These are phyloP conservation scores for Anthoscopus minutus DNA, from an alignment of 2,113 vertebrate genomes.

Conservation along the genomic window DNA sequence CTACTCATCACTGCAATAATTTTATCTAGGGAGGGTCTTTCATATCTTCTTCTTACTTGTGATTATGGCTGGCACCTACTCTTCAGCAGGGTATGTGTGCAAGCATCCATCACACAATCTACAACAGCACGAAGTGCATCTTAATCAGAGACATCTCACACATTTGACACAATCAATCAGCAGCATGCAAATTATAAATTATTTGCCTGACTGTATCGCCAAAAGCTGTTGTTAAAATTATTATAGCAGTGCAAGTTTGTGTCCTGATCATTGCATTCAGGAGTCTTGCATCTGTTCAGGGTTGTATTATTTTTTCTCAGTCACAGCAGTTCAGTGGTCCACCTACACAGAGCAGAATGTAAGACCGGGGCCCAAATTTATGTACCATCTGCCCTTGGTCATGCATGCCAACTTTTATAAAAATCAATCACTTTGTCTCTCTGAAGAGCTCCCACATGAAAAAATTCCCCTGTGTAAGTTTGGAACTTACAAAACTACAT, in stretches of 20 bases:
- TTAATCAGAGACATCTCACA: neutral
- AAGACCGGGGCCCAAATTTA: conserved; percentile 38
- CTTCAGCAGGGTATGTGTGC: neutral
- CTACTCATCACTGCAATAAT: neutral
- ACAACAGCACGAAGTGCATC: neutral
- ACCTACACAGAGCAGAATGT: conserved; percentile 41
- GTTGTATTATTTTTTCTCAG: neutral
- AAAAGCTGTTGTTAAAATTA: neutral
- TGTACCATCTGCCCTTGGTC: conserved; percentile 50
- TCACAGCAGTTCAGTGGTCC: conserved; percentile 36
- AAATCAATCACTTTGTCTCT: conserved; percentile 38
- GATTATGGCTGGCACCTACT: neutral
- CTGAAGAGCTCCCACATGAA: neutral
- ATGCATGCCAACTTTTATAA: conserved; percentile 34
- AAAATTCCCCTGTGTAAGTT: neutral
- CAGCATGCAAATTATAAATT: neutral
- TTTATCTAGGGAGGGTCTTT: neutral
- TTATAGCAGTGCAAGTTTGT: neutral
- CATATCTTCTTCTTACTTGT: neutral
- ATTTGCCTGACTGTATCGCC: neutral
- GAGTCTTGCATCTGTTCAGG: neutral
- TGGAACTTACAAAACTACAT: neutral
- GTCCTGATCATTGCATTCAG: neutral
- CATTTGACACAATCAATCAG: neutral
- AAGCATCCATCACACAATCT: neutral